A percentile compares a stretch with the other conserved stretches of the same genome.
Evolutionary conservation across 2,797 vertebrate species (phyloP).

Genomic region (Peromyscus attwateri): DNA sequence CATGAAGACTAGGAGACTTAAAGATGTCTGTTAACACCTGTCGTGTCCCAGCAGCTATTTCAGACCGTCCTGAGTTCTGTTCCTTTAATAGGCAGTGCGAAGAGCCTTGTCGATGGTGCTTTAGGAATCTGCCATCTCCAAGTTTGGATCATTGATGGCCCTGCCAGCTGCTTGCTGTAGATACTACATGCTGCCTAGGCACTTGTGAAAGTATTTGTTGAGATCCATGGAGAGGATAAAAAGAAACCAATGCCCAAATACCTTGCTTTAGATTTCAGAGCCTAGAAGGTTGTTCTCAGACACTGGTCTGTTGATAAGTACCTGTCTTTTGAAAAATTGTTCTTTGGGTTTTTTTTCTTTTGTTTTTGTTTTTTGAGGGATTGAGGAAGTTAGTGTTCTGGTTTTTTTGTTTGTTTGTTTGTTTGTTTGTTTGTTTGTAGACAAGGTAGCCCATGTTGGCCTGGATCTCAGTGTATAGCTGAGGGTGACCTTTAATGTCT

Average conservation of each 20-base stretch:
- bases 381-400: neutral
- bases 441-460: neutral
- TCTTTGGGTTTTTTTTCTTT: neutral
- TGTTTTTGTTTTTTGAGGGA: neutral
- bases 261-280: constrained; percentile 21
- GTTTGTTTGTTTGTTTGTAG: neutral
- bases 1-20: neutral
- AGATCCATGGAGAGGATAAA: constrained; percentile 33
- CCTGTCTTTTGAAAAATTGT: constrained; percentile 18
- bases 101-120: neutral
- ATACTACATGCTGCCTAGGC: neutral
- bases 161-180: neutral
- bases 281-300: constrained; percentile 38
- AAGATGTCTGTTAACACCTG: neutral
- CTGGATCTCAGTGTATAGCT: neutral
- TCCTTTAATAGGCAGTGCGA: neutral
- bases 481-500: neutral
- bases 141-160: neutral
- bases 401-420: too few species aligned
- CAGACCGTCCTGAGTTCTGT: constrained; percentile 10
- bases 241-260: neutral
- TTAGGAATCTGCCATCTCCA: neutral
- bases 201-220: constrained; percentile 43
- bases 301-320: neutral
- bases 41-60: neutral